Evolutionary conservation across 2,113 vertebrate species (phyloP).

Genomic region (Eudyptes chrysolophus): DNA sequence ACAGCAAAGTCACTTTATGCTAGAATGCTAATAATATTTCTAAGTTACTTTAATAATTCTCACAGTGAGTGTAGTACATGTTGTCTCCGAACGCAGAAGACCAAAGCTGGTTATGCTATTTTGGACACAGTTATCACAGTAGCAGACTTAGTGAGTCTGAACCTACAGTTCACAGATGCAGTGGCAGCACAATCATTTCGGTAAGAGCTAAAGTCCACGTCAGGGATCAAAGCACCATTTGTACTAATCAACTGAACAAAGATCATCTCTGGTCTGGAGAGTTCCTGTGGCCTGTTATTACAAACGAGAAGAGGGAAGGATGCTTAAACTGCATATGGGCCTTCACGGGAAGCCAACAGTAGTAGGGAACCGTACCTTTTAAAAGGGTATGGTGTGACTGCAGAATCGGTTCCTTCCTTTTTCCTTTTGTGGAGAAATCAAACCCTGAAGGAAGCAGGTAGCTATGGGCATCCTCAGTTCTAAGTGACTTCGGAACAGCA

Average conservation of each 20-base stretch:
- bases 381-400: background rate
- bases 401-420: background rate
- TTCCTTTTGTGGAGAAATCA: no score
- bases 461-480: background rate
- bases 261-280: no score
- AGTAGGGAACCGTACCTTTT: background rate
- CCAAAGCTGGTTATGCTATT: background rate
- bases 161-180: background rate
- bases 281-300: background rate
- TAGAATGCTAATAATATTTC: background rate
- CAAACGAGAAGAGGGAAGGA: background rate
- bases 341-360: background rate
- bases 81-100: background rate
- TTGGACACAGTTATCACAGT: background rate
- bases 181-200: rapidly evolving
- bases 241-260: background rate
- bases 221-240: background rate
- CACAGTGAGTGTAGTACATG: background rate
- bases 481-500: background rate
- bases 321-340: no score
- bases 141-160: background rate
- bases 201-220: background rate
- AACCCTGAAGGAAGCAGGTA: background rate
- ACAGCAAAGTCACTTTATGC: background rate
- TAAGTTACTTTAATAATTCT: background rate